Base-by-base conservation (phyloP, 2,888 invertebrate genomes). In the Andrena haemorrhoa region DNA sequence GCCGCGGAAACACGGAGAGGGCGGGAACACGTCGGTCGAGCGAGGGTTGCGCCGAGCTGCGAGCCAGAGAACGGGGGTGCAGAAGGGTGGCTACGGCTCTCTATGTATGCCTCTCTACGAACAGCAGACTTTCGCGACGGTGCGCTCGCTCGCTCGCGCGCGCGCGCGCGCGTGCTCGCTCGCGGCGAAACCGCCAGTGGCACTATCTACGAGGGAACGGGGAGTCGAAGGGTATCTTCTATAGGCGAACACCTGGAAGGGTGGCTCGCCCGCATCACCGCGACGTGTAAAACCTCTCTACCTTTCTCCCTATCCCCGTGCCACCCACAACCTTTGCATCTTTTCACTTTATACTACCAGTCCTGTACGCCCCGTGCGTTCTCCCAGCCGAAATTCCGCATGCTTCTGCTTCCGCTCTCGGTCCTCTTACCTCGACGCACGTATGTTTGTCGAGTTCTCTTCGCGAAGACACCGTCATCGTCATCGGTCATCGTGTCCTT, bases 1-100 rank as follows among this genome's bases (percentile, higher is more conserved):
- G 92, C 93, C 92, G 91, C 92, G 93, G 93, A 92, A 93, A 93
- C 93, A 93, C 92, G 93, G 91, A 93, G 92, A 92, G 93, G 93
- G 93, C 93, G 93, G 93, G 91, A 90, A 91, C 91, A 90, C 91
- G 90, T 87, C 90, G 88, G 87, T 86, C 88, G 88, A 87, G 84
- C 84, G 87, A 88, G 86, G 84, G 82, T 86, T 82, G 85, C 41
- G 41, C 77, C 77, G 83, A 82, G 84, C 84, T 75, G 76, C 53
- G 85, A 78, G 82, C 58, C 75, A 72, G 74, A 75, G 82, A 72
- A 64, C 72, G 85, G 75, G 66, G 81, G 49, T 66, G 80, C 69
- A 71, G 79, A 83, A 84, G 88, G 82, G 82, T 84, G 79, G 85
- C 86, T 83, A 75, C 80, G 83, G 72, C 63, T 84, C 53, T 64